These are phyloP conservation scores for Tauraco hartlaubi DNA, from an alignment of 2,797 vertebrate species.

Conservation along the genomic window DNA sequence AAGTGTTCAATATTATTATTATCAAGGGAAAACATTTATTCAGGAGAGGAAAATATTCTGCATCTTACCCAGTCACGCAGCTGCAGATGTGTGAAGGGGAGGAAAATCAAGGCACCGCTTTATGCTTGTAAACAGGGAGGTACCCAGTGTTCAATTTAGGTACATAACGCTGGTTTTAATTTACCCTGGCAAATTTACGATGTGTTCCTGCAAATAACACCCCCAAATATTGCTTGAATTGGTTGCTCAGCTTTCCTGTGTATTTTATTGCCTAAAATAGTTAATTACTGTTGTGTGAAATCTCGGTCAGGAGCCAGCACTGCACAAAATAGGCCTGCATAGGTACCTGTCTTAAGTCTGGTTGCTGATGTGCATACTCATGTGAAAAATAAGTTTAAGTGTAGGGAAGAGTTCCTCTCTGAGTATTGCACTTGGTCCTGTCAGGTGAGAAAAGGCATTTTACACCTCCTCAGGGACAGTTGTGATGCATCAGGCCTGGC, in stretches of 20 bases:
- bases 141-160: neutral
- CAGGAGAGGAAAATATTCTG: neutral
- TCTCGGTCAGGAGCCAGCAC: neutral
- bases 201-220: neutral
- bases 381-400: neutral
- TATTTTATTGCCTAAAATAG: neutral
- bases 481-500: neutral
- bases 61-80: neutral
- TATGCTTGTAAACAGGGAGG: neutral
- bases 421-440: neutral
- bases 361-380: neutral
- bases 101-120: neutral
- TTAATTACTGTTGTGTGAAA: neutral
- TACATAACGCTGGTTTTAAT: neutral
- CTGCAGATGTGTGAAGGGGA: neutral
- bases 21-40: neutral
- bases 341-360: neutral
- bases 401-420: neutral
- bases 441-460: neutral
- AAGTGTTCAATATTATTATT: neutral
- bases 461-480: neutral
- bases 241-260: neutral
- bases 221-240: neutral
- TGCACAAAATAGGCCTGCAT: neutral
- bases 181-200: neutral